Base-by-base conservation (phyloP, 2,797 vertebrate species). In the Pristis pectinata region DNA sequence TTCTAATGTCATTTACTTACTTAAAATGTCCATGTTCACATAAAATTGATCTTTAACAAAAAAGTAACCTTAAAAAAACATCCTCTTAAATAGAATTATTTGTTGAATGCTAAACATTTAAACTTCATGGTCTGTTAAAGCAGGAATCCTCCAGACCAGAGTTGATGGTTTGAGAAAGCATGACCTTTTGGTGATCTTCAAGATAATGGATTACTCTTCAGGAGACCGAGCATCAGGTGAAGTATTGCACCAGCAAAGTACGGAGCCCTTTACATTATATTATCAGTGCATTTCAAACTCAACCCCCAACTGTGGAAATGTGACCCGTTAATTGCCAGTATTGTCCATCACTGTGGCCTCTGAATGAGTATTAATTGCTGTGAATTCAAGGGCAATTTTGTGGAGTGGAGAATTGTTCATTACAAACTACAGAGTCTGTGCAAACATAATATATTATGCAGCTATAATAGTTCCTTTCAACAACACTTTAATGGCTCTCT, bases 311-410 rank as follows among this genome's bases (percentile, higher is more conserved):
- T 91, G 87, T 64, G 64, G 59, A 41, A 67, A 67, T 67, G 17
- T 91, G 87, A 91, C 87, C 61, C 67, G 24, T 67, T 91, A 91
- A 41, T 91, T 91, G 37, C 61, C 19, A 67, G 61, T 2, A 2
- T 41, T 67, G 87, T 67, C n/a, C n/a, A 67, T 67, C 61, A 67
- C 9, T 41, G 34, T 41, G 87, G 17, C 17, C 61, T 91, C n/a
- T 41, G 34, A 67, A 91, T 64, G 87, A 67, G 61, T 91, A 91
- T 91, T 91, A 91, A 91, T 91, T 91, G 61, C 37, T 91, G 87
- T 91, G 61, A 22, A 91, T 91, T 91, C 59, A 91, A 91, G 59
- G 87, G n/a, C 87, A 91, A 91, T 91, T 91, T 67, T 87, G n/a
- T 41, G 87, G 87, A 37, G 56, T 64, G 85, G 56, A 89, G 85